phyloP scores from a whole-genome alignment of 2,113 vertebrate genomes.

The Oxyruncus cristatus region DNA sequence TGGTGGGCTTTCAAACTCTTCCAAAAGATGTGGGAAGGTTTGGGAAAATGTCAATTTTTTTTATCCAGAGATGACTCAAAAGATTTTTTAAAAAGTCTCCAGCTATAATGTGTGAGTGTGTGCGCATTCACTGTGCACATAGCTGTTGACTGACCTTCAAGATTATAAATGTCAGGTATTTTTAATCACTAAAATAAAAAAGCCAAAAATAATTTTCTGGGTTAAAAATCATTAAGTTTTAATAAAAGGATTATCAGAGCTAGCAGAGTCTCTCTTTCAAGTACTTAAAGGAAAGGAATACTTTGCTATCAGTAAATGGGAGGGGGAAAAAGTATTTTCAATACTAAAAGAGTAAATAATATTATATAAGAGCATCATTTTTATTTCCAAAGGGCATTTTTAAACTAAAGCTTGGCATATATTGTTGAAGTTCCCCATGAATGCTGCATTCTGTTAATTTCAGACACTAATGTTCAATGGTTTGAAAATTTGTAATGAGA shows the following conservation, averaged over 20 bases:
- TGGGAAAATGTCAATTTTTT: conserved; percentile 51
- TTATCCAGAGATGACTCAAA: conserved; percentile 29
- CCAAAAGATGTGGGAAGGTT: neutral
- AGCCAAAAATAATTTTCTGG: neutral
- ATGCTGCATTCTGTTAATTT: conserved; percentile 44
- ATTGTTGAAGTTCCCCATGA: conserved; percentile 10
- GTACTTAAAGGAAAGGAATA: neutral
- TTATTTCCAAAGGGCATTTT: conserved; percentile 42
- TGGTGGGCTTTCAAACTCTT: neutral
- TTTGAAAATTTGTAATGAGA: conserved; percentile 71
- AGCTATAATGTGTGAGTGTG: neutral
- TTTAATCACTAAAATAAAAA: conserved; percentile 36
- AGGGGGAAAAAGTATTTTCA: neutral
- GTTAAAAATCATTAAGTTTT: conserved; percentile 28
- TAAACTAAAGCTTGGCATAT: conserved; percentile 22
- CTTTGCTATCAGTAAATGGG: neutral
- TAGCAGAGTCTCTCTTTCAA: neutral
- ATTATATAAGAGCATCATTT: conserved; percentile 18
- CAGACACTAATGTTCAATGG: conserved; percentile 60
- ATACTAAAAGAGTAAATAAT: neutral
- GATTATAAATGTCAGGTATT: conserved; percentile 5
- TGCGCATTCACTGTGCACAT: neutral
- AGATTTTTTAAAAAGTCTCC: neutral
- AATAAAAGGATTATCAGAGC: neutral
- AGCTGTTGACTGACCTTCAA: conserved; percentile 41